Evolutionary conservation across 2,888 invertebrate species (phyloP).

Genomic region (Cryptocephalus primarius): DNA sequence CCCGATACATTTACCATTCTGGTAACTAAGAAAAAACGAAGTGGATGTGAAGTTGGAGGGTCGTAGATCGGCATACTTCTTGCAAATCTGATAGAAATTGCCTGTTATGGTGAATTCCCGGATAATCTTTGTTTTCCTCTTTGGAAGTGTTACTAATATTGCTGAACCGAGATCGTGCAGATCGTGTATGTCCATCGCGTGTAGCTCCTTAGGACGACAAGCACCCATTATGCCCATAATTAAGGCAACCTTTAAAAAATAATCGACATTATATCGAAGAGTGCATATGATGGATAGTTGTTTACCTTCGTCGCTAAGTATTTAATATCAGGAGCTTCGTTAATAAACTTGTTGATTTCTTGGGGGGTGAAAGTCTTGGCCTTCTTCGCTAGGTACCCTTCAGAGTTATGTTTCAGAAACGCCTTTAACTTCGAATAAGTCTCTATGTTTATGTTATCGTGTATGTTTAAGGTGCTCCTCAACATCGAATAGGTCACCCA

Average conservation of each 20-base stretch:
- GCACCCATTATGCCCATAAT: not conserved
- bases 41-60: not conserved
- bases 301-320: conserved; percentile 11
- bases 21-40: not conserved
- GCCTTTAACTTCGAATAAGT: conserved; percentile 10
- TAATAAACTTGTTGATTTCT: conserved; percentile 15
- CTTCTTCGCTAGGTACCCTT: conserved; percentile 22
- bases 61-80: not conserved
- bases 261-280: not conserved
- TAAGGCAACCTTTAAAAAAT: not conserved
- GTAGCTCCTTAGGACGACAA: not conserved
- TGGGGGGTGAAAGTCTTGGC: conserved; percentile 19
- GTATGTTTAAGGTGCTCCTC: conserved; percentile 8
- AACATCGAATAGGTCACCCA: conserved; percentile 14
- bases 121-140: not conserved
- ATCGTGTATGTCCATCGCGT: not conserved
- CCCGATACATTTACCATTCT: not conserved
- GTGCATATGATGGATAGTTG: not conserved
- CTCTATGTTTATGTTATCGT: conserved; percentile 6
- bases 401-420: conserved; percentile 17
- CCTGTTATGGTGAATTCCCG: not conserved
- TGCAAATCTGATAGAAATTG: not conserved
- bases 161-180: not conserved
- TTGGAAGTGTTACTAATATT: not conserved
- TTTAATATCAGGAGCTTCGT: conserved; percentile 9